phyloP scores from a whole-genome alignment of 2,888 invertebrate species.

The Conchocele bisecta region DNA sequence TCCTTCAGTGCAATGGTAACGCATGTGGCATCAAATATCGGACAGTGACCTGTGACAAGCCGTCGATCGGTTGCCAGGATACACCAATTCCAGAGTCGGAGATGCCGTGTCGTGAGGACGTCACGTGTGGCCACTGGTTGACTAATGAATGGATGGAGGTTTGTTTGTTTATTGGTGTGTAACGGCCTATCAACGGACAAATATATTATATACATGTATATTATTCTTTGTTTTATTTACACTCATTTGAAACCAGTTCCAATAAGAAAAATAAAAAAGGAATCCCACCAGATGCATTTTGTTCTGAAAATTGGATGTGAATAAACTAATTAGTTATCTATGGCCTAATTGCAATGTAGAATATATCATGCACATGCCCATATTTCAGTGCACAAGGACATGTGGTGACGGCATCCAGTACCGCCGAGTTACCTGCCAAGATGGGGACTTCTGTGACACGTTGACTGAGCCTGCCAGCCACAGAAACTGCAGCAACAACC shows the following conservation, averaged over 20 bases:
- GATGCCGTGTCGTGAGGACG: slow-evolving; percentile 76
- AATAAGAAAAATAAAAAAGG: background rate
- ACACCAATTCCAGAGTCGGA: slow-evolving; percentile 68
- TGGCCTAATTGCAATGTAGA: background rate
- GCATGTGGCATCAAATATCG: slow-evolving; percentile 79
- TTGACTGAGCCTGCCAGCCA: slow-evolving; percentile 64
- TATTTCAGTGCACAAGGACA: slow-evolving; percentile 76
- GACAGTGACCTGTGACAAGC: slow-evolving; percentile 68
- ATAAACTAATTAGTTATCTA: background rate
- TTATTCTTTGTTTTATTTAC: no score
- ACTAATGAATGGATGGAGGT: slow-evolving; percentile 81
- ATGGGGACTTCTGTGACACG: slow-evolving; percentile 68
- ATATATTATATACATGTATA: no score
- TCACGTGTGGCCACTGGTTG: slow-evolving; percentile 81
- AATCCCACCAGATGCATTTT: background rate
- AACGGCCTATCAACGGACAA: background rate
- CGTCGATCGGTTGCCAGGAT: slow-evolving; percentile 73
- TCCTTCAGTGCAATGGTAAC: slow-evolving; percentile 77
- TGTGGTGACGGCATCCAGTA: slow-evolving; percentile 82
- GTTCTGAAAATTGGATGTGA: background rate
- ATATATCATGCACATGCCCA: background rate
- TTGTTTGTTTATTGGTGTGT: slow-evolving; percentile 31
- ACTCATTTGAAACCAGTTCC: no score
- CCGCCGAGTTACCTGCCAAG: slow-evolving; percentile 80
- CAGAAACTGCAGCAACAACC: slow-evolving; percentile 56